Percentiles rank a stretch among this genome's conserved stretches.
These are phyloP conservation scores for Lepidocolaptes lacrymiger DNA, from an alignment of 2,797 vertebrate species.

Conservation along the genomic window DNA sequence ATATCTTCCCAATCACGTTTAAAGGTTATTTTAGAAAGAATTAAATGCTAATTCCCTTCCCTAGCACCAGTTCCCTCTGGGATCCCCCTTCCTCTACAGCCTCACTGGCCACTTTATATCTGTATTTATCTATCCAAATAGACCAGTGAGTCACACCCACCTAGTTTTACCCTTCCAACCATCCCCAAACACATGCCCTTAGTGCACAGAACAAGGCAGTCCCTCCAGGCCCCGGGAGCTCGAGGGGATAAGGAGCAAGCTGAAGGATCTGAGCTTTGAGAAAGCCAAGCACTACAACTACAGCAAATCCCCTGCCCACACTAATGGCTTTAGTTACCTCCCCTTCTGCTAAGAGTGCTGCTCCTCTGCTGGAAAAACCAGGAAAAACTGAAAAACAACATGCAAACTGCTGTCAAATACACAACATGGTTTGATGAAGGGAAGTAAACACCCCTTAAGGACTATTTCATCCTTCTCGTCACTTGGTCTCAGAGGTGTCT, in stretches of 20 bases:
- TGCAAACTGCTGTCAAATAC: background rate
- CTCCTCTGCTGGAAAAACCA: background rate
- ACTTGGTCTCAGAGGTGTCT: background rate
- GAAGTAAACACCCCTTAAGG: background rate
- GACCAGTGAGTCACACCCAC: background rate
- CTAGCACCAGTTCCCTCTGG: background rate
- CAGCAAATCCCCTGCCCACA: background rate
- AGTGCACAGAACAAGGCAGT: background rate
- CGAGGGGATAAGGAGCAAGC: background rate
- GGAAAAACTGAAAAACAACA: background rate
- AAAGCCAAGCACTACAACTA: background rate
- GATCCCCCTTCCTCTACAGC: background rate
- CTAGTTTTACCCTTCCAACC: background rate
- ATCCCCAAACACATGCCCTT: background rate
- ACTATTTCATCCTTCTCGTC: background rate
- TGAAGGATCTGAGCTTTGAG: background rate
- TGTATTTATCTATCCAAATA: background rate
- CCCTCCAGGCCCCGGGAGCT: fast-evolving
- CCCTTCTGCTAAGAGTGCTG: background rate
- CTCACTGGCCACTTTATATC: background rate
- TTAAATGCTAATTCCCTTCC: conserved; percentile 15
- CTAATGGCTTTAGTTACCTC: background rate
- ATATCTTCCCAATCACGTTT: background rate
- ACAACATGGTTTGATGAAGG: background rate
- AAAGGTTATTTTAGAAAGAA: conserved; percentile 20